Base-by-base conservation (phyloP, 2,797 vertebrate genomes). In the Anabas testudineus region DNA sequence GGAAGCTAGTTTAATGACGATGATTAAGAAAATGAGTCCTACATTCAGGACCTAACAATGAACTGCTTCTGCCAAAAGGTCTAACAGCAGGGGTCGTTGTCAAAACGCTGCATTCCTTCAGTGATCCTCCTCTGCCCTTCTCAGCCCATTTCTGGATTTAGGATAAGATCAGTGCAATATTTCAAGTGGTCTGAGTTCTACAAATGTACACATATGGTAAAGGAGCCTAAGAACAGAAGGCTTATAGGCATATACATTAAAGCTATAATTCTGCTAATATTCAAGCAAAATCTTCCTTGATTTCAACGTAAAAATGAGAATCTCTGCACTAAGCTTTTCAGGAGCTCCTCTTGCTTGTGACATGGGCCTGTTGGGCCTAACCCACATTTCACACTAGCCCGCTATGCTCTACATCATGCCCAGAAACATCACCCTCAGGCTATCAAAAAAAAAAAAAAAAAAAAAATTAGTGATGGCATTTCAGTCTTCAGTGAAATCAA, bases 401-500 rank as follows among this genome's bases (percentile, higher is more conserved):
- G 57, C 61, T 54, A 68, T 75, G 55, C 47, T 76, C 66, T 68
- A 54, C 48, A 79, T 71, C 34, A 69, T 75, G 81, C 79, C 74
- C 71, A 64, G 72, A 87, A 87, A 85, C 55, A 28, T 41, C 70
- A 53, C 18, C 86, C 78, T 82, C 15, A 59, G 83, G 82, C 55
- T 52, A 71, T 53, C 19, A 13, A 45, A 41, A 21, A 42, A 10
- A 2, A 14, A 58, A 16, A 34, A 15, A 28, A 28, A 1, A 14
- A 24, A 59, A 19, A 34, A 28, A 57, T 19, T 2, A 61, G 26
- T 3, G 13, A 49, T 81, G 80, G 81, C 79, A 58, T 78, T 74
- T 85, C 55, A 69, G 63, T 69, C 58, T 52, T 78, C 32, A 2
- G 46, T 59, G 39, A 79, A 77, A 86, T 81, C 49, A 83, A 84